Evolutionary conservation across 1,140 invertebrate species (phyloP), one percentile per base, ranked within the genome.

Genomic region (Halictus rubicundus): DNA sequence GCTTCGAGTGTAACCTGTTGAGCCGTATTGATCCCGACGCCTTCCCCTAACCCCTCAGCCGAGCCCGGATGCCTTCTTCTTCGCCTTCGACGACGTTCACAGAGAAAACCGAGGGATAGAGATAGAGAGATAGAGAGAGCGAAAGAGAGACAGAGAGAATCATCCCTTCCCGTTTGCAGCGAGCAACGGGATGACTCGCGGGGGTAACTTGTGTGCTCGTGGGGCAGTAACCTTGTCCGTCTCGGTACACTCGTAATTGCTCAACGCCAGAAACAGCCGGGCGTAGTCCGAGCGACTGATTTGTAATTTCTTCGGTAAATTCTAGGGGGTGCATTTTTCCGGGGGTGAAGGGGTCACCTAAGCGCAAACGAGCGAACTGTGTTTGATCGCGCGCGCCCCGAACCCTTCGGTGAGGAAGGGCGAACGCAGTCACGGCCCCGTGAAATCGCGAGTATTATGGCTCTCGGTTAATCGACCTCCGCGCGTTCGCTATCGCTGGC

Each of bases 1-100:
- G 80, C 82, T 72, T 73, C 79, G 73, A 82, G 72, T 80, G 68
- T 88, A 89, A 89, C 88, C 87, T 89, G 88, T 89, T 89, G 88
- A 89, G 82, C 70, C 80, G 88, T 89, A 49, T 74, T 63, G 66
- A 59, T 37, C 49, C 63, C 60, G 39, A 60, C 42, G 52, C 54
- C 37, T 7, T 7, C 7, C n/a, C 8, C n/a, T 27, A 25, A 5
- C 19, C 5, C 32, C 32, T 60, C 46, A 21, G n/a, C 46, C 32
- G 21, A 14, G 49, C 23, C 27, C 78, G 32, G 19, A 21, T 9
- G 54, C n/a, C 54, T 57, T 85, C 83, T 82, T 57, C 76, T 54
- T 80, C 60, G n/a, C 59, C 49, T 19, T 21, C 16, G 49, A 21
- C 16, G 5, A 52, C 6, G 49, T 16, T 16, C 14, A 16, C 5